Conservation (phyloP, 2,113 vertebrate genomes). For the Ellobius talpinus region DNA sequence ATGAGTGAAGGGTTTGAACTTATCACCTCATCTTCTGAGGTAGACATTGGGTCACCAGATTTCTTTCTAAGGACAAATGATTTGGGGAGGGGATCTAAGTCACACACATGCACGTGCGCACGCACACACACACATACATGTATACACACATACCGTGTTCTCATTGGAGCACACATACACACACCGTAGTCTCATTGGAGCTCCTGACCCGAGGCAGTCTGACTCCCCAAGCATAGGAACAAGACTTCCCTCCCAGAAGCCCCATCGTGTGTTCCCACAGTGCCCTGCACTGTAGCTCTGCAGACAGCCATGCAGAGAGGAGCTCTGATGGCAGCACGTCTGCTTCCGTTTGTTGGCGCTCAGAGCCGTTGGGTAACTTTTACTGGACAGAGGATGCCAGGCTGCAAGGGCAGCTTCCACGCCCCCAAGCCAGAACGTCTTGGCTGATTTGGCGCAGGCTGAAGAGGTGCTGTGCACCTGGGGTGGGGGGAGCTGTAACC, state of each 20-base stretch:
- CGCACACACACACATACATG: background rate
- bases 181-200: background rate
- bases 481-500: background rate
- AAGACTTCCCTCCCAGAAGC: accelerated
- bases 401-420: background rate
- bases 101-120: background rate
- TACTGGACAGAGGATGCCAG: background rate
- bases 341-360: background rate
- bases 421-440: background rate
- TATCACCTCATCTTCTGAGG: too few relatives aligned
- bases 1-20: background rate
- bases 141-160: background rate
- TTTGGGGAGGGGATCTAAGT: background rate
- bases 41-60: background rate
- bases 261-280: too few relatives aligned
- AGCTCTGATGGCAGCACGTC: accelerated
- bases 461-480: background rate
- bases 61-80: background rate
- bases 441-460: background rate
- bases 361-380: background rate
- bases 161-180: background rate
- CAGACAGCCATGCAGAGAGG: too few relatives aligned
- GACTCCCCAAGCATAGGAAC: accelerated
- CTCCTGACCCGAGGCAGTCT: background rate
- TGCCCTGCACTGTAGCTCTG: accelerated